Conservation (phyloP, 2,888 invertebrate species). For the Troglohyphantes excavatus region DNA sequence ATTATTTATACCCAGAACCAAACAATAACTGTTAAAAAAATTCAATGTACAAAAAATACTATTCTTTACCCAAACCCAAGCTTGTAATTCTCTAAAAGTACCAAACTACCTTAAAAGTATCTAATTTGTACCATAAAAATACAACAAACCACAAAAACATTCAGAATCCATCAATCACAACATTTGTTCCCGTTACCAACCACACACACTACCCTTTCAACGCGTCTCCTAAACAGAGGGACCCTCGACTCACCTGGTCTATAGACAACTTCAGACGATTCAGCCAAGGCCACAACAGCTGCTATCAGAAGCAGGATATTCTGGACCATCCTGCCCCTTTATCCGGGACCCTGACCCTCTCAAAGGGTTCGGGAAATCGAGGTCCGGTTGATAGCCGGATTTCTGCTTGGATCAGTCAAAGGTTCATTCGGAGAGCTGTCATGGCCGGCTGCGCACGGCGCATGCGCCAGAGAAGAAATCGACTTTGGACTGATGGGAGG, state of each 20-base stretch:
- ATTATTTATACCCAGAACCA: too few species aligned
- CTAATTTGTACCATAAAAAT: neutral
- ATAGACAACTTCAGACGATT: conserved; percentile 44
- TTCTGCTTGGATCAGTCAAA: conserved; percentile 10
- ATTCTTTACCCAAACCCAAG: too few species aligned
- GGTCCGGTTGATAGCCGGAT: conserved; percentile 36
- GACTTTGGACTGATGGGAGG: conserved; percentile 25
- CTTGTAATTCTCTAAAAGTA: too few species aligned
- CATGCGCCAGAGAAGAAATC: conserved; percentile 45
- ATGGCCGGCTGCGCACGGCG: conserved; percentile 44
- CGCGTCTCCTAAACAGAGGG: neutral
- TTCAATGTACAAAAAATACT: too few species aligned
- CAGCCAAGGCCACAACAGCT: neutral
- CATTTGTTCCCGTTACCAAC: neutral
- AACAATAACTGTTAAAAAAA: too few species aligned
- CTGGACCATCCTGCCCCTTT: neutral
- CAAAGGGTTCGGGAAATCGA: conserved; percentile 27
- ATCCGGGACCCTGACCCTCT: conserved; percentile 27
- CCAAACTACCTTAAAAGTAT: too few species aligned
- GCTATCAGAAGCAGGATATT: conserved; percentile 6
- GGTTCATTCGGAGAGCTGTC: conserved; percentile 44
- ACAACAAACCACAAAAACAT: neutral
- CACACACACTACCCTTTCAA: neutral
- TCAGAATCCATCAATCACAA: neutral
- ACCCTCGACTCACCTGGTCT: conserved; percentile 66